Conservation (phyloP, 2,888 invertebrate genomes). For the Muschampia plurimacula region DNA sequence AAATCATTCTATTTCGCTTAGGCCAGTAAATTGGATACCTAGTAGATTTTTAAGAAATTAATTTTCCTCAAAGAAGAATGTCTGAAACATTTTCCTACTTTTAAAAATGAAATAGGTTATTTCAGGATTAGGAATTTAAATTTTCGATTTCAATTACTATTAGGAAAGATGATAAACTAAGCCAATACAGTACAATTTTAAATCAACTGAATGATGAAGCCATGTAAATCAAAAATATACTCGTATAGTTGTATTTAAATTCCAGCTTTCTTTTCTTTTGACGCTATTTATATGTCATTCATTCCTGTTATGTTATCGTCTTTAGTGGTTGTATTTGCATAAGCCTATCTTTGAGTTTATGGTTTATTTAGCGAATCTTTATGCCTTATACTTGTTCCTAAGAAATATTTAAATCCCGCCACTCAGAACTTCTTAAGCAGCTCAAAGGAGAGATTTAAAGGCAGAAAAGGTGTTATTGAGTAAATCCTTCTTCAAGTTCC, state of each 20-base stretch:
- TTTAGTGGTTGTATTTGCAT: slow-evolving; percentile 21
- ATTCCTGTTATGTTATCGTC: background rate
- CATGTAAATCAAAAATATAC: too few relatives aligned
- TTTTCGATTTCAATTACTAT: too few relatives aligned
- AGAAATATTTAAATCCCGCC: slow-evolving; percentile 49
- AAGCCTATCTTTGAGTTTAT: slow-evolving; percentile 17
- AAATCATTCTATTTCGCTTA: background rate
- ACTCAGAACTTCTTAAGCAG: slow-evolving; percentile 50
- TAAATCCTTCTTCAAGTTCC: slow-evolving; percentile 43
- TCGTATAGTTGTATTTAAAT: background rate
- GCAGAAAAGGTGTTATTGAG: slow-evolving; percentile 47
- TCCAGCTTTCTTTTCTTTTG: background rate
- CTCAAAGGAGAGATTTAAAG: slow-evolving; percentile 48
- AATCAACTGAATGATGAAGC: too few relatives aligned
- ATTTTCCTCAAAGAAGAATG: background rate
- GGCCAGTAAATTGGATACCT: background rate
- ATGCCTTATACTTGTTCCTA: slow-evolving; percentile 34
- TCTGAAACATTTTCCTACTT: background rate
- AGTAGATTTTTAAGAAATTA: background rate
- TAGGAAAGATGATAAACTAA: too few relatives aligned
- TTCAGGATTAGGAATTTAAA: too few relatives aligned
- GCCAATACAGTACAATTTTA: too few relatives aligned
- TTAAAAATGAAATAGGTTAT: background rate
- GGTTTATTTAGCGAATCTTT: slow-evolving; percentile 9
- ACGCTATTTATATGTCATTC: background rate